Base-by-base conservation (phyloP, 2,113 vertebrate genomes). In the Xyliphius kryptos region DNA sequence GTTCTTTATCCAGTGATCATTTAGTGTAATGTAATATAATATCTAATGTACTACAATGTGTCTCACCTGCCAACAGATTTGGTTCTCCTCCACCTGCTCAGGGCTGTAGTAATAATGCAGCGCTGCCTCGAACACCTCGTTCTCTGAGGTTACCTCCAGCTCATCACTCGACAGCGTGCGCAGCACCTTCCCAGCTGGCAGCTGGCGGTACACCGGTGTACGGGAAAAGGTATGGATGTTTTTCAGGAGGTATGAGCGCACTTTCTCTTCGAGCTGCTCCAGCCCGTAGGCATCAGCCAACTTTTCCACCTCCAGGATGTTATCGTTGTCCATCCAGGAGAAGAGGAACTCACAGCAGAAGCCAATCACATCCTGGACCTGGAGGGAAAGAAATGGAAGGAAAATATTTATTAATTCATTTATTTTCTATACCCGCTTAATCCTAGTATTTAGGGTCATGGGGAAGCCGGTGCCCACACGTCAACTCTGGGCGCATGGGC, bases 271-370 rank as follows among this genome's bases (percentile, higher is more conserved):
- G n/a, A 99, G 89, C 60, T 89, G 91, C 52, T 79, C 84, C 76
- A 99, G 79, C 55, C 87, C 90, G 12, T 94, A 99, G 44, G 91
- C 76, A 44, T 98, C 94, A 0, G 93, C 95, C 9, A 99, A 81
- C 50, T 80, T 87, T 66, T 92, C 89, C 44, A 97, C 84, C 0
- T 98, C 95, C 0, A 97, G 82, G 67, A 99, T 89, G 82, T 97
- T 99, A 76, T 92, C 91, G 69, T 97, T 92, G 0, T 98, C 96
- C 74, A 99, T 81, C 94, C 96, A 97, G 57, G 91, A 89, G 87
- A 92, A 89, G 55, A 99, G 92, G 80, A 97, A 99, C 64, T 98
- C 94, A 51, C 94, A 98, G 80, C 96, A 98, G 82, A 95, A 99
- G 43, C 85, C 79, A 16, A 95, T 95, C 62, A 95, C 91, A 51